These are phyloP conservation scores for Carlito syrichta DNA, from an alignment of 2,113 vertebrate genomes.

Conservation along the genomic window DNA sequence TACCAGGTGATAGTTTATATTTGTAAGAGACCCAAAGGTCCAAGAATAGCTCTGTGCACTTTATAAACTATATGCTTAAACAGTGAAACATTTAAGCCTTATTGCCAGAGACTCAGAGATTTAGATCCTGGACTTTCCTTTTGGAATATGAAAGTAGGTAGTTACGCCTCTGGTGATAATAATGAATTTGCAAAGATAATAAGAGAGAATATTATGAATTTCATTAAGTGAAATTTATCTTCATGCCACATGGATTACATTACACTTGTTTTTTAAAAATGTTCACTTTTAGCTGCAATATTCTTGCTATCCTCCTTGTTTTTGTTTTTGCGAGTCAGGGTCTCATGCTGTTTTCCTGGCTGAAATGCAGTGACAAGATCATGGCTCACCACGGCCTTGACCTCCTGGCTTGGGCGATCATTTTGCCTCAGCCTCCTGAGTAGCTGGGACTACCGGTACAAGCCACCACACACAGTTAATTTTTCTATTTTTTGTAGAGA, in stretches of 20 bases:
- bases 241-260: background rate
- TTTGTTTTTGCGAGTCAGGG: no score
- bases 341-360: no score
- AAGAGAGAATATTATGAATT: constrained; percentile 19
- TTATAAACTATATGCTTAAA: background rate
- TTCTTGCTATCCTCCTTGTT: background rate
- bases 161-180: background rate
- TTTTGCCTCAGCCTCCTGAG: no score
- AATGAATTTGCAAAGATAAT: constrained; percentile 18
- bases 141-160: background rate
- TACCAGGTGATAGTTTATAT: background rate
- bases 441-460: no score
- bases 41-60: background rate
- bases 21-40: background rate
- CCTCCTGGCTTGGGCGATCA: no score
- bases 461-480: no score
- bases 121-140: background rate
- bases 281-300: background rate
- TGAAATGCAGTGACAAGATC: no score
- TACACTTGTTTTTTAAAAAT: background rate
- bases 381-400: no score
- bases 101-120: background rate
- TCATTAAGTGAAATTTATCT: constrained; percentile 14
- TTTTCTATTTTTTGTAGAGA: no score
- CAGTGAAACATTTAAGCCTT: background rate